phyloP scores from a whole-genome alignment of 2,888 invertebrate species.

The Tetranychus piercei region DNA sequence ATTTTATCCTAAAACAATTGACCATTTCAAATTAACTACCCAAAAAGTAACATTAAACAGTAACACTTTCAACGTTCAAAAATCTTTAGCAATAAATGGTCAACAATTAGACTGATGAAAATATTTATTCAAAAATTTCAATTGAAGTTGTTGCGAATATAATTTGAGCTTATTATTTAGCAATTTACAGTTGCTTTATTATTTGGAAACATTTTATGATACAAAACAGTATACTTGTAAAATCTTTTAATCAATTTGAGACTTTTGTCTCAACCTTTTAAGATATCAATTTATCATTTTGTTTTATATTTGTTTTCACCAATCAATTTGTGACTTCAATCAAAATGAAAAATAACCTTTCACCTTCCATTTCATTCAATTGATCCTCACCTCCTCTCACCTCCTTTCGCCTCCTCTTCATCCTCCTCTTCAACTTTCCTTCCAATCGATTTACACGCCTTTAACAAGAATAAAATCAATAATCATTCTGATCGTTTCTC shows the following conservation, averaged over 20 bases:
- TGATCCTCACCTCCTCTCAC: background rate
- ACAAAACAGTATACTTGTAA: background rate
- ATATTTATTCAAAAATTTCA: background rate
- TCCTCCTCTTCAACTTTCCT: background rate
- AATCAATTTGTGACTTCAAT: background rate
- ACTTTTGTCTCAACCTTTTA: too few species aligned
- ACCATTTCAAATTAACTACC: too few species aligned
- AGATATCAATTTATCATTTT: slow-evolving; percentile 1
- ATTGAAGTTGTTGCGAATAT: background rate
- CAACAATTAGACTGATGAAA: slow-evolving; percentile 1
- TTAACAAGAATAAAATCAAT: background rate
- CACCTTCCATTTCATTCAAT: background rate
- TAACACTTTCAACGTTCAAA: background rate
- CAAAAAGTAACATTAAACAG: too few species aligned
- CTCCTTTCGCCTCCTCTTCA: background rate
- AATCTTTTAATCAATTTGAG: too few species aligned
- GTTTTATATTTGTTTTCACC: background rate
- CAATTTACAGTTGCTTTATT: background rate
- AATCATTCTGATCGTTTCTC: background rate
- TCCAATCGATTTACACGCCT: background rate
- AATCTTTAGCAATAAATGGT: background rate
- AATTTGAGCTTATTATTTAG: background rate
- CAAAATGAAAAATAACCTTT: background rate
- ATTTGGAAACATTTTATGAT: background rate
- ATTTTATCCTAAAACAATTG: too few species aligned